Conservation (phyloP, 2,797 vertebrate genomes). For the Hemitrygon akajei region DNA sequence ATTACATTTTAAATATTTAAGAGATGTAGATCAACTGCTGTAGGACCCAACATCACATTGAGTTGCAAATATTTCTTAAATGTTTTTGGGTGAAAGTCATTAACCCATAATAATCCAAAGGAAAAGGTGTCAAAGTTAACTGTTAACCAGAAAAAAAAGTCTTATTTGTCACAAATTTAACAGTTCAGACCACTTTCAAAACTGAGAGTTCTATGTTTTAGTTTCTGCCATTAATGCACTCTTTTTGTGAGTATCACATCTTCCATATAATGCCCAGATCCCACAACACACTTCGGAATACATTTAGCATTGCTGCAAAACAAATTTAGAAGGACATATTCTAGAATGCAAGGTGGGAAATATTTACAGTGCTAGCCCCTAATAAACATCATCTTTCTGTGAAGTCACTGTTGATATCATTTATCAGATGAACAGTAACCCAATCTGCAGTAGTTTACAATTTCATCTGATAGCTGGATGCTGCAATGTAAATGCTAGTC, state of each 20-base stretch:
- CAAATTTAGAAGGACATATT: slow-evolving; percentile 15
- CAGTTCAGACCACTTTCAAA: background rate
- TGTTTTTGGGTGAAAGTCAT: background rate
- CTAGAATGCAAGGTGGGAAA: background rate
- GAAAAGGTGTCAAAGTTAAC: background rate
- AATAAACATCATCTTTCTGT: background rate
- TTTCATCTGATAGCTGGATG: background rate
- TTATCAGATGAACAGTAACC: background rate
- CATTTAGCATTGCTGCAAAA: slow-evolving; percentile 2
- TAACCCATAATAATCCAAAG: background rate
- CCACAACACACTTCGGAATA: background rate
- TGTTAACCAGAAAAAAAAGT: background rate
- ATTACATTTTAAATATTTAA: background rate
- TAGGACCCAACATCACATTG: background rate
- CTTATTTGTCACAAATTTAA: background rate
- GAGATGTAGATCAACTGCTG: background rate
- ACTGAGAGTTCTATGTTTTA: background rate
- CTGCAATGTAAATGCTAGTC: background rate
- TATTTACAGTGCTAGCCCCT: background rate
- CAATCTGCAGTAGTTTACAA: background rate
- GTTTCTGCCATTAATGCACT: background rate
- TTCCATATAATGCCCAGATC: background rate
- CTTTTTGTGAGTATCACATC: background rate
- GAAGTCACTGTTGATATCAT: background rate
- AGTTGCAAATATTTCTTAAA: background rate